phyloP scores from a whole-genome alignment of 2,113 vertebrate genomes.

The Scomber colias region DNA sequence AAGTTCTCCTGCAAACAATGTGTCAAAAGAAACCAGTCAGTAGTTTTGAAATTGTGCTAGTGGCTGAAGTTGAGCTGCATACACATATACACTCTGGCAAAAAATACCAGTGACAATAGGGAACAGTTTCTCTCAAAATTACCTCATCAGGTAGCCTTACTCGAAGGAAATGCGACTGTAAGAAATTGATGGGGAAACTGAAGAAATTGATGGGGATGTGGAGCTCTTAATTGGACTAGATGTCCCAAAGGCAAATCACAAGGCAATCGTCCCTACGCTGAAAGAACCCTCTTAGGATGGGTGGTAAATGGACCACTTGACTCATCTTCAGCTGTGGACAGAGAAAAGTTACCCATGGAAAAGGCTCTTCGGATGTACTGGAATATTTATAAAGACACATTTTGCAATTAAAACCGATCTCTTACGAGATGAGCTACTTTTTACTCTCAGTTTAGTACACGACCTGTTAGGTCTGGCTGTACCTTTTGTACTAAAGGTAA shows the following conservation, averaged over 20 bases:
- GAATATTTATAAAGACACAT: too few relatives aligned
- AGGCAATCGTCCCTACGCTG: neutral
- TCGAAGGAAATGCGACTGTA: neutral
- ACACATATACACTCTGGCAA: neutral
- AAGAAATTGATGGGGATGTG: neutral
- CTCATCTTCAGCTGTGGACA: too few relatives aligned
- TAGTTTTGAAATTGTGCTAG: neutral
- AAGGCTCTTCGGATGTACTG: too few relatives aligned
- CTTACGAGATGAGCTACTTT: too few relatives aligned
- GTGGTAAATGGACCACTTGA: neutral
- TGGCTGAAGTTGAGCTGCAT: neutral
- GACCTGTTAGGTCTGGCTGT: too few relatives aligned
- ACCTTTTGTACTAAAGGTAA: too few relatives aligned
- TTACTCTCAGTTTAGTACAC: too few relatives aligned
- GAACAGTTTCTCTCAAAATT: neutral
- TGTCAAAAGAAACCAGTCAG: neutral
- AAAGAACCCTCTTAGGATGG: neutral
- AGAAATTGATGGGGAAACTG: neutral
- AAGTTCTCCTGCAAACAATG: neutral
- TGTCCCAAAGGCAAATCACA: neutral
- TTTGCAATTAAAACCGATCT: too few relatives aligned
- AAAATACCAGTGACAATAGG: neutral
- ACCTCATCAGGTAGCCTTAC: neutral
- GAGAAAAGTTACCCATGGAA: too few relatives aligned
- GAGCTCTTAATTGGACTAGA: neutral